Conservation (phyloP, 1,140 invertebrate genomes). For the Maconellicoccus hirsutus region DNA sequence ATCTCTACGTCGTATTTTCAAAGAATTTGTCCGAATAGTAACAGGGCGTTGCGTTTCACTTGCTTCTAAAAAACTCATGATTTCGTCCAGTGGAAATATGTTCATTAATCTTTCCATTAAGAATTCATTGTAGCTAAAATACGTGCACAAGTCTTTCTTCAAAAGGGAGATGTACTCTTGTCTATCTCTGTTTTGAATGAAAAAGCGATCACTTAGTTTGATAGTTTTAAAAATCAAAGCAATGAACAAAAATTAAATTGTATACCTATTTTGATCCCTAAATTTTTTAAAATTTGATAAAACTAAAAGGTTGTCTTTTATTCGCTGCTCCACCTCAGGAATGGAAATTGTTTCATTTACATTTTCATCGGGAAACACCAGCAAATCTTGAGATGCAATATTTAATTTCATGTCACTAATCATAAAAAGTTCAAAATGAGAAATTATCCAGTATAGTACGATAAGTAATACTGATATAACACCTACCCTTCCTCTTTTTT, state of each 20-base stretch:
- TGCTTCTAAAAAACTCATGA: constrained; percentile 92
- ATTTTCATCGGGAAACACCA: constrained; percentile 63
- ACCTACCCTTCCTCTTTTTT: not conserved
- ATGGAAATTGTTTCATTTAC: constrained; percentile 59
- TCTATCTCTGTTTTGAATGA: too few relatives aligned
- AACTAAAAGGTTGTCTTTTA: constrained; percentile 77
- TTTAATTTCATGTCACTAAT: constrained; percentile 66
- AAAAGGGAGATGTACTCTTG: constrained; percentile 73
- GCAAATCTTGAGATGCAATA: constrained; percentile 57
- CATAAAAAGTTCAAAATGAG: constrained; percentile 24
- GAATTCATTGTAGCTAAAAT: constrained; percentile 95
- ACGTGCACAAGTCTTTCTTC: constrained; percentile 76
- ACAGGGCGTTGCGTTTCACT: constrained; percentile 91
- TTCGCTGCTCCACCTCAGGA: constrained; percentile 76
- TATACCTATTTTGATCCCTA: constrained; percentile 56
- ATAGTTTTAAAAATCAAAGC: too few relatives aligned
- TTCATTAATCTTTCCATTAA: constrained; percentile 90
- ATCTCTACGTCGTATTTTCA: constrained; percentile 88
- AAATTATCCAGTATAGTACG: too few relatives aligned
- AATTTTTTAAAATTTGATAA: constrained; percentile 78
- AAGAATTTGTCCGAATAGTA: constrained; percentile 89
- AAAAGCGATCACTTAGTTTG: too few relatives aligned
- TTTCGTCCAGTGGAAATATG: constrained; percentile 76
- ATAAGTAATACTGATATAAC: not conserved
- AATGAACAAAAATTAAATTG: constrained; percentile 27